Percentiles rank a stretch among this genome's conserved stretches.
Conservation (phyloP, 2,113 vertebrate species). For the Poecilia latipinna region DNA sequence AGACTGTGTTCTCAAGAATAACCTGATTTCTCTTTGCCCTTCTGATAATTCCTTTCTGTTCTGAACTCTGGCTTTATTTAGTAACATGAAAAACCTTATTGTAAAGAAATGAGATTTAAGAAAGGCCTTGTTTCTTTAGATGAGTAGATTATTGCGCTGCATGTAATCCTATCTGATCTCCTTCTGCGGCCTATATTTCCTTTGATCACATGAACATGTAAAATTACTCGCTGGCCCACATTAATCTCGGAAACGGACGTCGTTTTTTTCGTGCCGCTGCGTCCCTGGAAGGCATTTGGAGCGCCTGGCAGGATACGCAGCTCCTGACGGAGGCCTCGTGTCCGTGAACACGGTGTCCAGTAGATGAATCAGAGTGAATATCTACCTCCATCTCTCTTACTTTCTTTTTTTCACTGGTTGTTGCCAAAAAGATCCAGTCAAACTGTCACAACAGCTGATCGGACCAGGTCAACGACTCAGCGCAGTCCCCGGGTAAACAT, state of each 20-base stretch:
- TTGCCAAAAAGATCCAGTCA: conserved; percentile 29
- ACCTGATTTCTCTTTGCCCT: background rate
- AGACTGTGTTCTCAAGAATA: background rate
- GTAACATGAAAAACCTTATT: background rate
- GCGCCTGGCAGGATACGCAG: too few species aligned
- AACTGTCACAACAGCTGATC: conserved; percentile 23
- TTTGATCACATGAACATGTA: background rate
- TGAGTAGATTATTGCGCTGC: background rate
- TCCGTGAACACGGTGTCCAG: background rate
- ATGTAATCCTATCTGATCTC: background rate
- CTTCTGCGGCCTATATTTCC: background rate
- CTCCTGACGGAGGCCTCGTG: too few species aligned
- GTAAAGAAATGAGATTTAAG: background rate
- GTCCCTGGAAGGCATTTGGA: background rate
- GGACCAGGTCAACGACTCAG: conserved; percentile 21
- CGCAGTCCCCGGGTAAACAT: background rate
- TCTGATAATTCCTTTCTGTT: background rate
- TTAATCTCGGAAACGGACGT: background rate
- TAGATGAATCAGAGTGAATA: conserved; percentile 4
- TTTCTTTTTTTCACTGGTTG: conserved; percentile 7
- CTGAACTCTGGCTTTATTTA: background rate
- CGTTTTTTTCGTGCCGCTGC: background rate
- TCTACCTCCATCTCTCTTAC: conserved; percentile 6
- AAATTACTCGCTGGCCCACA: background rate
- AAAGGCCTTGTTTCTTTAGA: background rate